These are phyloP conservation scores for Drosophila burlai DNA, from an alignment of 1,140 invertebrate species.

Conservation along the genomic window DNA sequence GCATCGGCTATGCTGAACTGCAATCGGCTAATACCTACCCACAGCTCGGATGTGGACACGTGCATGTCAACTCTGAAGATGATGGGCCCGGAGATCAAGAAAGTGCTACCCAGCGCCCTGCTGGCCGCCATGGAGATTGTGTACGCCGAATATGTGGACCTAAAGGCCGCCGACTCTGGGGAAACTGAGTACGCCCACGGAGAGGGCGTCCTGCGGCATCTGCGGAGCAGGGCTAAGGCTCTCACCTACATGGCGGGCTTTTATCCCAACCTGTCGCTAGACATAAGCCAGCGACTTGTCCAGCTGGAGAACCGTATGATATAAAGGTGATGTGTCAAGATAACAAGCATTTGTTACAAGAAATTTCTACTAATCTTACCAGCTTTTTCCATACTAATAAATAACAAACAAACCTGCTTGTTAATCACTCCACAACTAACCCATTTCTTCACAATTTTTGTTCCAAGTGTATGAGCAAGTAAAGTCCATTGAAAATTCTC, in stretches of 20 bases:
- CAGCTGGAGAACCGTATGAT: constrained; percentile 98
- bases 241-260: constrained; percentile 98
- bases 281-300: constrained; percentile 97
- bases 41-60: constrained; percentile 90
- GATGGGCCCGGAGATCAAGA: constrained; percentile 89
- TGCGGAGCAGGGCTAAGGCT: constrained; percentile 92
- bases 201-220: constrained; percentile 86
- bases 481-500: constrained; percentile 24
- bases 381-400: neutral
- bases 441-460: neutral
- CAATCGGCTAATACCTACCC: constrained; percentile 91
- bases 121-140: constrained; percentile 95
- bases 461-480: neutral
- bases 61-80: constrained; percentile 89
- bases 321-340: neutral
- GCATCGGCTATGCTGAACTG: constrained; percentile 91
- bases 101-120: constrained; percentile 93
- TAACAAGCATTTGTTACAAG: too few species aligned
- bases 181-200: constrained; percentile 85
- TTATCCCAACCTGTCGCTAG: constrained; percentile 96
- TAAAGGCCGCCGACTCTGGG: neutral
- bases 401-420: neutral
- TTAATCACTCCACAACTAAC: neutral
- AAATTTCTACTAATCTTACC: neutral
- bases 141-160: constrained; percentile 89